phyloP scores from a whole-genome alignment of 2,113 vertebrate species.

The Eudyptes chrysolophus region DNA sequence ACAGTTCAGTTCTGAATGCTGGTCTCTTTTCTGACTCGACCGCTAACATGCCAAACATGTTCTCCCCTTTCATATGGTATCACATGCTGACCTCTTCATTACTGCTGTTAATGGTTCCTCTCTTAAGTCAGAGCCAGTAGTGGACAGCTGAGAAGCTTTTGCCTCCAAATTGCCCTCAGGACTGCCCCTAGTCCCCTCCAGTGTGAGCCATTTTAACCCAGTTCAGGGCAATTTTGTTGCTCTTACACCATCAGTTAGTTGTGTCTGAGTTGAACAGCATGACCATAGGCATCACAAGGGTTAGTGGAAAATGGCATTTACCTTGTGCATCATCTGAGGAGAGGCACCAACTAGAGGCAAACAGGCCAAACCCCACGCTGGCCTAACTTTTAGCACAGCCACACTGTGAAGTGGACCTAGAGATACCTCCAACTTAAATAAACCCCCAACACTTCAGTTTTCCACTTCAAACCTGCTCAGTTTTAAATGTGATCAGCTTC shows the following conservation, averaged over 20 bases:
- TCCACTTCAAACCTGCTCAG: neutral
- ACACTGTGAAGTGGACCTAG: neutral
- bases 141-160: neutral
- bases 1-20: neutral
- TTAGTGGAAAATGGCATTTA: neutral
- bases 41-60: neutral
- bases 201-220: neutral
- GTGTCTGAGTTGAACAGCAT: neutral
- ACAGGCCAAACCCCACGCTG: neutral
- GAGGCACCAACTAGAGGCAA: neutral
- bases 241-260: neutral
- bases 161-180: neutral
- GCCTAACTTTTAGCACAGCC: neutral
- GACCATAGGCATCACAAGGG: neutral
- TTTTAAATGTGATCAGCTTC: neutral
- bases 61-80: neutral
- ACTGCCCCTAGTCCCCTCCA: accelerated
- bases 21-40: neutral
- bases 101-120: neutral
- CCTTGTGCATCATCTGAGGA: neutral
- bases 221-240: neutral
- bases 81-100: neutral
- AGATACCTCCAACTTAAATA: neutral
- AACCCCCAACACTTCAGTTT: neutral
- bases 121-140: neutral